phyloP scores from a whole-genome alignment of 2,888 invertebrate species.

The Rhagonycha fulva region DNA sequence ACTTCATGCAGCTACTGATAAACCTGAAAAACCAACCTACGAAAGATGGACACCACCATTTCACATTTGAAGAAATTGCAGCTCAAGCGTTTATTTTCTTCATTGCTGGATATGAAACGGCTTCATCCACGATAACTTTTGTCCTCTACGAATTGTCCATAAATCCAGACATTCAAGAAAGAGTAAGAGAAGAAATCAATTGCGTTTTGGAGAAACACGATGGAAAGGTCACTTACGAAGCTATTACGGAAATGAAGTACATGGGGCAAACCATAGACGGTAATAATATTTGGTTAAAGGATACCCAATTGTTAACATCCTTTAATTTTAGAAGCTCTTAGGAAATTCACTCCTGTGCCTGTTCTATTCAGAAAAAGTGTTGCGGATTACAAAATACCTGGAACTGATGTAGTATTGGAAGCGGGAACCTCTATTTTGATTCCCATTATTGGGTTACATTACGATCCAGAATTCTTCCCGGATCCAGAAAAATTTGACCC shows the following conservation, averaged over 20 bases:
- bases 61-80: neutral
- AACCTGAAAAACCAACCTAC: neutral
- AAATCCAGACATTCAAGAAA: neutral
- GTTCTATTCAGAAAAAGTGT: neutral
- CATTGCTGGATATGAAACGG: constrained; percentile 2
- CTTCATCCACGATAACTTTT: neutral
- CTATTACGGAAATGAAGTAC: neutral
- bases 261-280: neutral
- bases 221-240: neutral
- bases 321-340: neutral
- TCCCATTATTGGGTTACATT: constrained; percentile 9
- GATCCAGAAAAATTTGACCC: constrained; percentile 19
- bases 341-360: neutral
- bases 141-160: neutral
- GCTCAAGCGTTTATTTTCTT: neutral
- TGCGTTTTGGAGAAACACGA: neutral
- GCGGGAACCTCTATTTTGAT: neutral
- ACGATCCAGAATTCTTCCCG: constrained; percentile 15
- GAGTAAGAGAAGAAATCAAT: neutral
- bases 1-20: constrained; percentile 2
- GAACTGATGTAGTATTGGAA: neutral
- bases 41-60: neutral
- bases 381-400: neutral
- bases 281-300: neutral
- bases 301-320: neutral